Base-by-base conservation (phyloP, 2,888 invertebrate species). In the Chymomyza amoena region DNA sequence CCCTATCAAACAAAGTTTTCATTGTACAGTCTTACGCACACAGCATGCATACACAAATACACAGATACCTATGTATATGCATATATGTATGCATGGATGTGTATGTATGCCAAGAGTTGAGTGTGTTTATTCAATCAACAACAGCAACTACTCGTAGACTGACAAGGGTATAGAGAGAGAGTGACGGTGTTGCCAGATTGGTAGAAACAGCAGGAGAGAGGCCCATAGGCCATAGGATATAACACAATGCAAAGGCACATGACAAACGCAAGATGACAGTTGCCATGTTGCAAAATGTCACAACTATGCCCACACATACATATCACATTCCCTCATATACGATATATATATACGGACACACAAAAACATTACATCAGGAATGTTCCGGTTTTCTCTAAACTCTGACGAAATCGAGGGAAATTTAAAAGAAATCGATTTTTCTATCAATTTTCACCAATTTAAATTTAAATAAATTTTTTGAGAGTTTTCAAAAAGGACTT, bases 251-350 rank as follows among this genome's bases (percentile, higher is more conserved):
- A 79, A 70, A 76, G 75, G 72, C 71, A 84, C 66, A 84, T 79
- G 81, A 86, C 87, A 86, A 79, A 86, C 81, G 78, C 75, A 86
- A 87, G 84, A 86, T 83, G 83, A 87, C 83, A 83, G 84, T 86
- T 81, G 76, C 83, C 84, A 83, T 84, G 84, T 71, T 86, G 74
- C 68, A 81, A 86, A 84, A 86, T 79, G 77, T 66, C 77, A 76
- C 73, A 76, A 68, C 79, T 71, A 71, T 70, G 68, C 20, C 13
- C 16, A 64, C 36, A 15, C 54, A 51, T 4, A 45, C 6, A 13
- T 15, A n/a, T 18, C 50, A 25, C 62, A 15, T 61, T 10, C 57
- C 51, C 16, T 20, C 16, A 54, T n/a, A 54, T 1, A 16, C 52
- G 28, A 28, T 25, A 4, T 9, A 4, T 20, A 56, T 20, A 56